Evolutionary conservation across 2,113 vertebrate genomes (phyloP), one percentile per base, ranked within the genome.

Genomic region (Scomber colias): DNA sequence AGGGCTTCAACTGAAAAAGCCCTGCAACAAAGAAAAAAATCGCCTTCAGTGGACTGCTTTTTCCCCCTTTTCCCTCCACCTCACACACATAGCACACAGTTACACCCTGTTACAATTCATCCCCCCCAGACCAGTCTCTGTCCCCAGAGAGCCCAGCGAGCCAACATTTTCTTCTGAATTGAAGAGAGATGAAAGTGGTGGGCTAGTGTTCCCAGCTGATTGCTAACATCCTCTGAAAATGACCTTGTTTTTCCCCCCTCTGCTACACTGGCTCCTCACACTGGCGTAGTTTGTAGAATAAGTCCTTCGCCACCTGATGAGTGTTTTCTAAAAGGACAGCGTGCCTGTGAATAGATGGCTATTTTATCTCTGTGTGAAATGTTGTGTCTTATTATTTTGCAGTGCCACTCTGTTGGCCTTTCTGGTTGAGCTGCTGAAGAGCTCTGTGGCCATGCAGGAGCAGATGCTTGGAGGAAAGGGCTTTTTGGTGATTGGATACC

Each of bases 381-480:
- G 3, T 31, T 45, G 3, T 59, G 17, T 35, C 10, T 73, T 95
- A 92, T 92, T 83, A n/a, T 77, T 83, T 81, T 90, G 65, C 94
- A 99, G 97, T 89, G 96, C 97, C 67, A 97, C 96, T 56, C 95
- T 99, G 27, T 90, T 99, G 94, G 96, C 96, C 73, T 98, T 99
- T 93, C 94, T 99, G 85, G 94, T 98, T 84, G 97, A 98, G 85
- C 93, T 99, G 65, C 95, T 99, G 77, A 98, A 97, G 95, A 99
- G 97, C 93, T 99, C 98, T 11, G 97, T 99, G 86, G 97, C 97
- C 91, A 99, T 99, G 97, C 98, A 99, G 92, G 97, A 99, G 62
- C 98, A 99, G 95, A 98, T 99, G 97, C 94, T 99, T 81, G 97
- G 97, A 85, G 97, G 97, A 86, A 99, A 99, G 92, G 98, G 97